Evolutionary conservation across 2,113 vertebrate species (phyloP), one percentile per base, ranked within the genome.

Genomic region (Crotalus helleri): DNA sequence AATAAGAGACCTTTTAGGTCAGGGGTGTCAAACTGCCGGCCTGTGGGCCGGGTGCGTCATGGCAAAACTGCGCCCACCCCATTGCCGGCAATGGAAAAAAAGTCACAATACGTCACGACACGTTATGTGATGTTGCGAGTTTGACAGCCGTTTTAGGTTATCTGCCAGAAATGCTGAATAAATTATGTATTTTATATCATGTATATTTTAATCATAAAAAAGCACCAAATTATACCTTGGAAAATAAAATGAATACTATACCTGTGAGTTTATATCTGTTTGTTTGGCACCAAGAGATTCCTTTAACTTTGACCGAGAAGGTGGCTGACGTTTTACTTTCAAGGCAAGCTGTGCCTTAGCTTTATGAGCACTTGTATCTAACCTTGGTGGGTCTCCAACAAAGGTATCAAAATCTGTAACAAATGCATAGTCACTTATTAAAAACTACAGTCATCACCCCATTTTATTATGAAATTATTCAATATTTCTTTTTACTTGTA

Each of bases 331-430:
- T 95, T 97, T 98, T 85, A 98, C 98, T 96, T 98, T 98, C 97
- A 98, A 98, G 64, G 98, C 98, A 95, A 99, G 98, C 92, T 98
- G 97, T 93, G 98, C 98, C 96, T 98, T 98, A 87, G 98, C 98
- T 95, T 96, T 98, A 96, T 99, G 98, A 15, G 97, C 98, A 87
- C 99, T 99, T 94, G 98, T 98, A 96, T 99, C 98, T 97, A 99
- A 96, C 46, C 97, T 98, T 94, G 98, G 98, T 0, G 98, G 99
- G 96, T 99, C 98, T 5, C 98, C 98, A 89, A 99, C 97, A 94
- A 97, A 94, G 74, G 97, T 98, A 92, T 95, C 97, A 98, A 98
- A 99, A 97, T 98, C 98, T 95, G 93, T 93, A 96, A 98, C 9
- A 93, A 93, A 96, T 46, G 94, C 0, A 2, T 10, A 95, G n/a